Evolutionary conservation across 2,888 invertebrate species (phyloP), one percentile per base, ranked within the genome.

Genomic region (Romanomermis culicivorax): DNA sequence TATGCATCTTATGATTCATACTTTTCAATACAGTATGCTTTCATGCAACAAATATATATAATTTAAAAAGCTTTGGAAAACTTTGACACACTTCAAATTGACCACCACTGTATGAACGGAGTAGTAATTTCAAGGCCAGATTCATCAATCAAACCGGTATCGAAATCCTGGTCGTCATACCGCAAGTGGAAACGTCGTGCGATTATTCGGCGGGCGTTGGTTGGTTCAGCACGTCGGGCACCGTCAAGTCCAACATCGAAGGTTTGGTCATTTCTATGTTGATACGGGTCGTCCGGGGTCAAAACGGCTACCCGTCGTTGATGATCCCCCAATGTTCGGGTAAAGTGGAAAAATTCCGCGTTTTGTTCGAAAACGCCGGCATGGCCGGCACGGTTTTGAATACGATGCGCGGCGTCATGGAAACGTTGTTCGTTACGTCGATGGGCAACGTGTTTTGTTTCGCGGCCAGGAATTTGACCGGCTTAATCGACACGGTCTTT

Each of bases 111-210:
- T n/a, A n/a, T n/a, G n/a, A n/a, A n/a, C n/a, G n/a, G n/a, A n/a
- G n/a, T n/a, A n/a, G n/a, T 36, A 11, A 17, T 36, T 36, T 36
- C 17, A 11, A 45, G 17, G 23, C 29, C 26, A 25, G 29, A 11
- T 49, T 49, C 29, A 25, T 49, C 29, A 25, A 49, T 49, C 26
- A 20, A 49, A 49, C 50, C 7, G 50, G 50, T 7, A 49, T 49
- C 20, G 50, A 29, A 49, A 49, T 29, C 20, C 7, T 27, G 23
- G 4, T 7, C 50, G 14, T 49, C 3, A 25, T 49, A 27, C 50
- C 50, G 3, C 25, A 49, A 49, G 7, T 49, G 29, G 50, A 49
- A 49, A 49, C 27, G 3, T 27, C 50, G 27, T 25, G 27, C 11
- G 23, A 25, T 7, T 49, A 49, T 23, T 29, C 26, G 27, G 20